Percentiles rank a stretch among this genome's conserved stretches.
Evolutionary conservation across 2,797 vertebrate species (phyloP).

Genomic region (Halcyon smyrnensis): DNA sequence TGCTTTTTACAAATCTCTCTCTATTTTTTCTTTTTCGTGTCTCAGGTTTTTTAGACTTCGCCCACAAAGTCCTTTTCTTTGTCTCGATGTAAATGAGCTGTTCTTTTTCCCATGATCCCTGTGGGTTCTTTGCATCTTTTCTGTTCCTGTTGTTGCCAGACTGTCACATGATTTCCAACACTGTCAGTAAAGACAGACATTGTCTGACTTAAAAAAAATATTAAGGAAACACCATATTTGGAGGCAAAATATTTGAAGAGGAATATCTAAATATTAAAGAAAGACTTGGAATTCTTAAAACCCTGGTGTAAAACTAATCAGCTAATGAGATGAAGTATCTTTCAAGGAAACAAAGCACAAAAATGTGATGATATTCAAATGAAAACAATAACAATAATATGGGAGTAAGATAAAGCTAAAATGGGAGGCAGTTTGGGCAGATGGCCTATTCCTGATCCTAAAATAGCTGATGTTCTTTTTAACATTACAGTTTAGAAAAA

Average conservation of each 20-base stretch:
- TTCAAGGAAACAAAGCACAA: conserved; percentile 19
- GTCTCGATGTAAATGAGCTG: not conserved
- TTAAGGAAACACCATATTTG: not conserved
- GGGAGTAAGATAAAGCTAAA: conserved; percentile 24
- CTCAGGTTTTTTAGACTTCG: no score
- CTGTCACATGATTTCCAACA: not conserved
- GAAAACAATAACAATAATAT: conserved; percentile 2
- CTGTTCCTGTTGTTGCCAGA: not conserved
- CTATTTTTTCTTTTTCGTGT: no score
- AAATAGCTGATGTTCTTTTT: conserved; percentile 67
- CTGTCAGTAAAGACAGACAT: not conserved
- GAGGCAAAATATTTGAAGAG: not conserved
- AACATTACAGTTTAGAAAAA: conserved; percentile 51
- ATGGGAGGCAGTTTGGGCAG: conserved; percentile 48
- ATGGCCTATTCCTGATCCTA: conserved; percentile 62
- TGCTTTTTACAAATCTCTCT: not conserved
- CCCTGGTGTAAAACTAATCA: not conserved
- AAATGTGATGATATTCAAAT: conserved; percentile 15
- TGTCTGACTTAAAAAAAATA: not conserved
- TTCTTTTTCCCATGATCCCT: not conserved
- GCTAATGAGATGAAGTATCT: not conserved
- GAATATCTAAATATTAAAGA: not conserved
- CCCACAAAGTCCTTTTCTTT: not conserved
- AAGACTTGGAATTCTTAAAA: not conserved
- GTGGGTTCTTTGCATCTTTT: not conserved